phyloP scores from a whole-genome alignment of 2,113 vertebrate species.

The Hippopotamus amphibius region DNA sequence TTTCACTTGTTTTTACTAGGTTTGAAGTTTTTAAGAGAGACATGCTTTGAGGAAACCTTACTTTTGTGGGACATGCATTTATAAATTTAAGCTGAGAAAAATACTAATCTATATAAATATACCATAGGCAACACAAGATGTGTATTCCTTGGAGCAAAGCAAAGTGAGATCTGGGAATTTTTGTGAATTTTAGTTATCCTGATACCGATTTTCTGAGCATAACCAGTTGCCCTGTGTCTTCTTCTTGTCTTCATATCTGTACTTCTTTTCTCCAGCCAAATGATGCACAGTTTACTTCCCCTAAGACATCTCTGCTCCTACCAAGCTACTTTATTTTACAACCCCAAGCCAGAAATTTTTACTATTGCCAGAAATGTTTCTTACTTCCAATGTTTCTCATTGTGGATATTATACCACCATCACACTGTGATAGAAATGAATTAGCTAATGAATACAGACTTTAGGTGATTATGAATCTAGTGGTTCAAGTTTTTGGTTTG shows the following conservation, averaged over 20 bases:
- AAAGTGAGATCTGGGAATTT: constrained; percentile 47
- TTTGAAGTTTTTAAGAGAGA: constrained; percentile 54
- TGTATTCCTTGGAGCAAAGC: constrained; percentile 48
- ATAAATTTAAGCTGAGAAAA: constrained; percentile 70
- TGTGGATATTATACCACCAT: background rate
- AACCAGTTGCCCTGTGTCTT: background rate
- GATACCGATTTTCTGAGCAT: constrained; percentile 40
- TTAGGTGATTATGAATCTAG: background rate
- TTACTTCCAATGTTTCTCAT: background rate
- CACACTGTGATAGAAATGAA: background rate
- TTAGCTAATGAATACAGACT: background rate
- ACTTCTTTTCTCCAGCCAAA: background rate
- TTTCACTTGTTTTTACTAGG: background rate
- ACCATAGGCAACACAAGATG: constrained; percentile 39
- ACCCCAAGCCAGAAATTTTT: background rate
- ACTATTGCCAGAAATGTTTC: background rate
- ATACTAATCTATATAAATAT: constrained; percentile 57
- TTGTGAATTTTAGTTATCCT: background rate
- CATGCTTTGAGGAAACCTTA: constrained; percentile 42
- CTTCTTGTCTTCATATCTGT: constrained; percentile 40
- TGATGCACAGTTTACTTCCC: background rate
- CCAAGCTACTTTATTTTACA: background rate
- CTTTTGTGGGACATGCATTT: constrained; percentile 24
- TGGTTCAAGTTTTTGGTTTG: background rate
- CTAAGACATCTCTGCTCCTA: background rate